These are phyloP conservation scores for Pyrrhia umbra DNA, from an alignment of 2,888 invertebrate genomes.

Conservation along the genomic window DNA sequence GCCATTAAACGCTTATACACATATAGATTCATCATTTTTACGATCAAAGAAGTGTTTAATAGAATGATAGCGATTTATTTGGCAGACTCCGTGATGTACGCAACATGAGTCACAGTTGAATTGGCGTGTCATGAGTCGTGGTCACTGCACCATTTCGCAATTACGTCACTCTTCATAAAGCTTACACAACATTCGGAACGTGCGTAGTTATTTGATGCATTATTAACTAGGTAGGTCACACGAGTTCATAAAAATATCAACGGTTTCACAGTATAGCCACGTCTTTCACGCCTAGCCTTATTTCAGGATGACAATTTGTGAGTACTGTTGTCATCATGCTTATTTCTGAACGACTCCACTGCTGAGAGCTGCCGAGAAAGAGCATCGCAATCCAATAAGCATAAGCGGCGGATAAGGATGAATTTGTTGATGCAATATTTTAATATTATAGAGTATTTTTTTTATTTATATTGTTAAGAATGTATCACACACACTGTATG, in stretches of 20 bases:
- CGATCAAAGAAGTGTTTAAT: constrained; percentile 28
- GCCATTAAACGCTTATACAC: neutral
- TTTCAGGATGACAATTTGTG: no score
- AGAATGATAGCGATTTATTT: constrained; percentile 43
- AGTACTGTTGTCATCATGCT: no score
- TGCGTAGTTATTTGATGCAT: constrained; percentile 26
- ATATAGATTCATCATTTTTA: constrained; percentile 20
- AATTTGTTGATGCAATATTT: no score
- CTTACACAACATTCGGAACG: constrained; percentile 34
- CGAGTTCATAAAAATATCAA: constrained; percentile 11
- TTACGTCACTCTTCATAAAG: constrained; percentile 34
- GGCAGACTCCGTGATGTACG: constrained; percentile 12
- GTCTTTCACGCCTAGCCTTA: no score
- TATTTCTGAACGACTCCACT: no score
- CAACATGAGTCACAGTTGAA: constrained; percentile 45
- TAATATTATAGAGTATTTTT: no score
- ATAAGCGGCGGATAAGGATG: no score
- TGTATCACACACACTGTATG: no score
- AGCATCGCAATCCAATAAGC: no score
- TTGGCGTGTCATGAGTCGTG: constrained; percentile 18
- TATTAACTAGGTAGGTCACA: constrained; percentile 11
- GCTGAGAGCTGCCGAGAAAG: no score
- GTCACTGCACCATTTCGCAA: constrained; percentile 27
- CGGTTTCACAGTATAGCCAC: no score
- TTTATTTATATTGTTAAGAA: no score